Evolutionary conservation across 2,113 vertebrate species (phyloP).

Genomic region (Piprites chloris): DNA sequence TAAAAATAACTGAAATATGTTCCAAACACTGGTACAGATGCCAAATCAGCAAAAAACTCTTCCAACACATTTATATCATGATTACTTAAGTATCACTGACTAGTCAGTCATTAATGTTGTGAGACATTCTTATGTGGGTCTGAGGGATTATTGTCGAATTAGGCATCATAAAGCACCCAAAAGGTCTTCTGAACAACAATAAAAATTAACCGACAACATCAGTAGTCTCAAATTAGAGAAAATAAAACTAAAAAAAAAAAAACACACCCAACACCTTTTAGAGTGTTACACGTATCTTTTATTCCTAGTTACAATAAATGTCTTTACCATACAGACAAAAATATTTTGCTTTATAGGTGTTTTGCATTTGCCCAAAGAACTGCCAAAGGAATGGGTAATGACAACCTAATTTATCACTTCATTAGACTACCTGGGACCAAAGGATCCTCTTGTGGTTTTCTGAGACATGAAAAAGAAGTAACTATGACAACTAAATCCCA

Average conservation of each 20-base stretch:
- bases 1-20: slow-evolving; percentile 7
- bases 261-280: background rate
- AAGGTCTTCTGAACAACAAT: background rate
- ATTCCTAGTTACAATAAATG: background rate
- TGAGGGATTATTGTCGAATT: background rate
- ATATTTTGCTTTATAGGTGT: background rate
- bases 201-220: background rate
- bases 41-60: background rate
- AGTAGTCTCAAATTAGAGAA: background rate
- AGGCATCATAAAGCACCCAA: background rate
- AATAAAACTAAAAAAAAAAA: background rate
- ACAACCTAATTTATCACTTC: slow-evolving; percentile 37
- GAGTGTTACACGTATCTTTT: background rate
- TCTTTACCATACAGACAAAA: background rate
- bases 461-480: slow-evolving; percentile 9
- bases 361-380: slow-evolving; percentile 13
- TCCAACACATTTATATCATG: background rate
- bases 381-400: slow-evolving; percentile 1
- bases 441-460: slow-evolving; percentile 46
- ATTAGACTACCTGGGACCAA: slow-evolving; percentile 23
- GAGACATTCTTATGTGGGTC: background rate
- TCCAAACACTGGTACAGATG: background rate
- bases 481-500: background rate
- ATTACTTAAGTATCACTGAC: background rate
- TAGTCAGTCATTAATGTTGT: background rate